A percentile compares a stretch with the other conserved stretches of the same genome.
These are phyloP conservation scores for Stenichneumon culpator DNA, from an alignment of 2,888 invertebrate genomes.

Conservation along the genomic window DNA sequence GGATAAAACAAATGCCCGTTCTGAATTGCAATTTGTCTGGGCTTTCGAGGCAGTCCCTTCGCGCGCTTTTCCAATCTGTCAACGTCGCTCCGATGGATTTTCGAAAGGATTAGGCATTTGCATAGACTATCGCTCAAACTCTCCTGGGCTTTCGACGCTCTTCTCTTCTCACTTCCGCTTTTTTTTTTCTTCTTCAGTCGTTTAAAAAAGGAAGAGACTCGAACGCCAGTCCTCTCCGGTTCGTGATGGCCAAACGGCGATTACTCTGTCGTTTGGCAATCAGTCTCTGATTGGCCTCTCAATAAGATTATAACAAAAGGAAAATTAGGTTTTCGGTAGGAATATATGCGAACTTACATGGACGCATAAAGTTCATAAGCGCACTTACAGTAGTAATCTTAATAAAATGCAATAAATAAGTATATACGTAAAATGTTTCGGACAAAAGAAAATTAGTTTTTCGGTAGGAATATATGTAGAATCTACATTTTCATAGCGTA, in stretches of 20 bases:
- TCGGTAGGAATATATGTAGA: background rate
- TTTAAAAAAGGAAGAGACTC: conserved; percentile 16
- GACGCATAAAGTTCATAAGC: no score
- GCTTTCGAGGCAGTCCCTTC: conserved; percentile 53
- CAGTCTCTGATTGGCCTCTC: background rate
- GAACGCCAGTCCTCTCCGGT: background rate
- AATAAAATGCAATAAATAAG: no score
- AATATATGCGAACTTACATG: no score
- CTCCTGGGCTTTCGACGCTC: conserved; percentile 43
- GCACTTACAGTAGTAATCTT: no score
- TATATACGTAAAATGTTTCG: no score
- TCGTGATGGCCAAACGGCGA: conserved; percentile 16
- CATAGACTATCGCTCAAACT: conserved; percentile 84
- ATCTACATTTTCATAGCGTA: background rate
- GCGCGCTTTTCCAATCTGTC: conserved; percentile 79
- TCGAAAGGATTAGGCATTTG: conserved; percentile 84
- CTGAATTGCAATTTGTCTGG: conserved; percentile 59
- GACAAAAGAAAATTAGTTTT: background rate
- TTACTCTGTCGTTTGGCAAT: background rate
- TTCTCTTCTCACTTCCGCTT: conserved; percentile 13
- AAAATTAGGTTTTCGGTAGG: background rate
- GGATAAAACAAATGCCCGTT: conserved; percentile 49
- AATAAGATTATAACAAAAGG: background rate
- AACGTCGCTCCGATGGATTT: conserved; percentile 83
- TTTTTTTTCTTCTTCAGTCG: conserved; percentile 22